A percentile compares a stretch with the other conserved stretches of the same genome.
These are phyloP conservation scores for Cosmopolites sordidus DNA, from an alignment of 2,888 invertebrate species.

Conservation along the genomic window DNA sequence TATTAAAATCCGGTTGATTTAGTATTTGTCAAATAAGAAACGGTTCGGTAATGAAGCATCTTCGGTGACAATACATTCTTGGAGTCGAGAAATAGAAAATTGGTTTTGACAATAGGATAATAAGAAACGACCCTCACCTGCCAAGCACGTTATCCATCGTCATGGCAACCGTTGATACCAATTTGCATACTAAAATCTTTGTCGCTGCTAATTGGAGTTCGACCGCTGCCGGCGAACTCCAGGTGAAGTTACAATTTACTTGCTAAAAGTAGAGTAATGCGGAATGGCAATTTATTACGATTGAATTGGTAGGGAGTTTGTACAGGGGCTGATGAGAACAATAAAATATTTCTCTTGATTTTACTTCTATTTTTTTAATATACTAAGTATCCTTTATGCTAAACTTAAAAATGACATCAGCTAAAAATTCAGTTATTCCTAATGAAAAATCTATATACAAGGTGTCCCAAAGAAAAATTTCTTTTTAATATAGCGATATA, in stretches of 20 bases:
- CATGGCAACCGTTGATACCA: slow-evolving; percentile 40
- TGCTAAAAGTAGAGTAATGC: slow-evolving; percentile 5
- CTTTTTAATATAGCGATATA: no score
- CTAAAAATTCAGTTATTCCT: no score
- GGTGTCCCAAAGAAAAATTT: no score
- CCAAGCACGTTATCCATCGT: slow-evolving; percentile 37
- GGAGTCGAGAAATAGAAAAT: background rate
- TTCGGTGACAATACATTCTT: background rate
- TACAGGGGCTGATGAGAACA: no score
- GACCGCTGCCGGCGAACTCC: slow-evolving; percentile 24
- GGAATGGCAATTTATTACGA: background rate
- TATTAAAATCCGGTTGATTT: no score
- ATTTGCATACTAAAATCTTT: slow-evolving; percentile 44
- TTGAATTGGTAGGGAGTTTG: background rate
- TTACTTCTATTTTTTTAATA: no score
- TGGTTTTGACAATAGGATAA: slow-evolving; percentile 43
- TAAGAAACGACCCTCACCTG: slow-evolving; percentile 43
- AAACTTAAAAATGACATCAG: no score
- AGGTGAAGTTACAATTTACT: slow-evolving; percentile 12
- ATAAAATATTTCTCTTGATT: no score
- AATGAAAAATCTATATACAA: no score
- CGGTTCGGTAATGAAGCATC: no score
- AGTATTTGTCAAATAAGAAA: no score
- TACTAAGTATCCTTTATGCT: no score
- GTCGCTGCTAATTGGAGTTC: slow-evolving; percentile 40